Conservation (phyloP, 2,797 vertebrate species). For the Epinephelus coioides region DNA sequence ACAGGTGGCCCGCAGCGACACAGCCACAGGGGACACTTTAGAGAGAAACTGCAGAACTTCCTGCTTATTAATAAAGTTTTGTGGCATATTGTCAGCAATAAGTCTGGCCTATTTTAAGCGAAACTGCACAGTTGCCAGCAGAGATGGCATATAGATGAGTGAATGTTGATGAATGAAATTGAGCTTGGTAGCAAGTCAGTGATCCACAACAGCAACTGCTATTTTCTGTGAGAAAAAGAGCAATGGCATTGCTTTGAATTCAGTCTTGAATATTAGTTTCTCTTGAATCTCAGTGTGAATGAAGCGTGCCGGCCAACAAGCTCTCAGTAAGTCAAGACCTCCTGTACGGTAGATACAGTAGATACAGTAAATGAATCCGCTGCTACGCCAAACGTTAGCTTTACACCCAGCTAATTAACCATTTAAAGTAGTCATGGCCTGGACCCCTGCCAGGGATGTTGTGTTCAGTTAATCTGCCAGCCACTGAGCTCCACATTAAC, state of each 20-base stretch:
- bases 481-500: background rate
- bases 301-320: no score
- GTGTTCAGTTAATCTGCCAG: slow-evolving; percentile 1
- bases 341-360: background rate
- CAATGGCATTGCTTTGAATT: background rate
- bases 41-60: no score
- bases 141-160: background rate
- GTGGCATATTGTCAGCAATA: no score
- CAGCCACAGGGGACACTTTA: no score
- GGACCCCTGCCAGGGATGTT: background rate
- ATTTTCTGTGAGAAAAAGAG: background rate
- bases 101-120: no score
- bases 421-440: background rate
- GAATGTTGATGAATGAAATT: background rate
- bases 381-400: background rate
- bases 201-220: background rate
- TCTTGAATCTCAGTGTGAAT: background rate
- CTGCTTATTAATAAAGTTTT: no score
- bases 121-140: background rate
- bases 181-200: no score
- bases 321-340: background rate
- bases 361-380: background rate
- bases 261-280: background rate
- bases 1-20: no score
- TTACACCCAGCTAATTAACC: background rate